These are phyloP conservation scores for Habropoda laboriosa DNA, from an alignment of 1,140 invertebrate species.

Conservation along the genomic window DNA sequence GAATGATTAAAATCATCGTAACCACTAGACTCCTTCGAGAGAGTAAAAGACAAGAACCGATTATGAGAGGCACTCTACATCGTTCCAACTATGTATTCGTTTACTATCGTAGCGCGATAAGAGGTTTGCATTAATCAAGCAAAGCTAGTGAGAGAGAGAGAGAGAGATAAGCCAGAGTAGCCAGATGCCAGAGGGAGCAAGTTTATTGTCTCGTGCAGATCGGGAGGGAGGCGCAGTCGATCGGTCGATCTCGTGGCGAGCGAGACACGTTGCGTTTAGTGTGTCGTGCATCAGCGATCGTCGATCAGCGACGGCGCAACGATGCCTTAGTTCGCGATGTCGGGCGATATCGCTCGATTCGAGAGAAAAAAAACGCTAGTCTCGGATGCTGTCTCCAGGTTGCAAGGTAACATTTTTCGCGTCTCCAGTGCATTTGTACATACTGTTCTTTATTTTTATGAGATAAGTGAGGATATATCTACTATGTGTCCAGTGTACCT, in stretches of 20 bases:
- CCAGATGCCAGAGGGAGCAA: background rate
- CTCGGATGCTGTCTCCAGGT: slow-evolving; percentile 18
- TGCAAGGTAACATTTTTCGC: slow-evolving; percentile 18
- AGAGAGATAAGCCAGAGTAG: background rate
- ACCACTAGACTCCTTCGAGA: too few species aligned
- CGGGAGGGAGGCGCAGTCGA: background rate
- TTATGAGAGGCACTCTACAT: too few species aligned
- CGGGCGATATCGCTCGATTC: slow-evolving; percentile 51
- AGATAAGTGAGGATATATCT: too few species aligned
- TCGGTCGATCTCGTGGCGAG: background rate
- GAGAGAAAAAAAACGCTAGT: slow-evolving; percentile 43
- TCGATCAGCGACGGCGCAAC: slow-evolving; percentile 2
- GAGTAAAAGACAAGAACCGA: too few species aligned
- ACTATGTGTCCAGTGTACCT: too few species aligned
- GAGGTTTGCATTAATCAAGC: too few species aligned
- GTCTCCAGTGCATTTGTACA: too few species aligned
- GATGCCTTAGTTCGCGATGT: slow-evolving; percentile 49
- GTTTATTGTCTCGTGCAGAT: background rate
- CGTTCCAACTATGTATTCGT: too few species aligned
- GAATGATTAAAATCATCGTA: too few species aligned
- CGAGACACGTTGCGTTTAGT: background rate
- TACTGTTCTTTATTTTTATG: too few species aligned
- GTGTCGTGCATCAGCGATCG: background rate
- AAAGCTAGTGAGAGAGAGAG: too few species aligned
- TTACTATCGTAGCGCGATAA: too few species aligned